Evolutionary conservation across 2,113 vertebrate species (phyloP), one percentile per base, ranked within the genome.

Genomic region (Myotis yumanensis): DNA sequence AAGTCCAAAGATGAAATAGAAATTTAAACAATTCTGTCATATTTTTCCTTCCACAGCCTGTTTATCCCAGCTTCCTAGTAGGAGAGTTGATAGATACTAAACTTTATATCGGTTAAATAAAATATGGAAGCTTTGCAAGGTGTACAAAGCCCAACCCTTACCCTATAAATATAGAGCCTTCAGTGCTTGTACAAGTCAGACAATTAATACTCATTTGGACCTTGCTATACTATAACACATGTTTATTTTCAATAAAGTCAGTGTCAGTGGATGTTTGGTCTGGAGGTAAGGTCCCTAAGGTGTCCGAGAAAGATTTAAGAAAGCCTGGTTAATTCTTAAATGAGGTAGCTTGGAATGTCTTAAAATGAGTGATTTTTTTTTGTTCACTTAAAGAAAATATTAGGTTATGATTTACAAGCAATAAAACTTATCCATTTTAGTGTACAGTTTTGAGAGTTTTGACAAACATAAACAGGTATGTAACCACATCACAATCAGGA

Each of bases 181-280:
- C 16, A 80, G 51, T 85, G 28, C 35, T 46, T 93, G 28, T 0
- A 30, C 10, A 32, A 94, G 18, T 62, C 30, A 66, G 23, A 54
- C 2, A 77, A 0, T 72, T 7, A 83, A 54, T 32, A 66, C 51
- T 83, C 32, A 20, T 54, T 79, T 87, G 28, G 14, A 54, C n/a
- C 9, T 92, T 83, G 20, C 68, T 25, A 37, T 76, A 62, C 35
- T 35, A 7, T 28, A 9, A 46, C 57, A 64, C n/a, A 32, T 71
- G 76, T 84, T 91, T 64, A 83, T 85, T 73, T 89, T 85, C 20
- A 89, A 16, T 46, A 22, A 80, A 84, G 11, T 92, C 71, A 71
- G 0, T 66, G 17, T 81, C 57, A 84, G 0, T 72, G n/a, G 72
- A 3, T 66, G 71, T 93, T 83, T 79, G 32, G 5, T 66, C 52